Evolutionary conservation across 2,888 invertebrate species (phyloP), one percentile per base, ranked within the genome.

Genomic region (Myopa tessellatipennis): DNA sequence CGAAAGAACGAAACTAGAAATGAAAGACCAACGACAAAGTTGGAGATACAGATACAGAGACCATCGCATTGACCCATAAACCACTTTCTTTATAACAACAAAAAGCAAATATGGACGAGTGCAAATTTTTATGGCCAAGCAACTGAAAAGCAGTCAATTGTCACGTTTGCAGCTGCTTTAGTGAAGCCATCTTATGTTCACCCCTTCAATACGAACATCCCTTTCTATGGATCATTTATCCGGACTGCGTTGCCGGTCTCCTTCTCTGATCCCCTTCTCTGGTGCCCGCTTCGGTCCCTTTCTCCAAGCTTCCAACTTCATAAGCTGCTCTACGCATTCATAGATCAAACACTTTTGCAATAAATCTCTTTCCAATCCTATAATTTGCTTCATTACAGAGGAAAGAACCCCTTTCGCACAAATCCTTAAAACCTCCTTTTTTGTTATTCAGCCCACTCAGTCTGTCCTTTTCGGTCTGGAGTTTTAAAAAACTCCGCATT

Each of bases 331-430:
- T 45, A 26, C 26, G 26, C 26, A 26, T 40, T 26, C 71, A 72
- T 72, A 72, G 52, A 72, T 87, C 87, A 87, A 85, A 82, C 84
- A 84, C 84, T 86, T 83, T 76, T 84, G 83, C 82, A 82, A 84
- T 87, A 87, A 87, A 87, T 87, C 81, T 85, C 83, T 76, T 83
- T 83, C 82, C 82, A 86, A 87, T 87, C 87, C 87, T 85, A 85
- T 86, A 87, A 87, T 87, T 87, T 87, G 85, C 83, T 84, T 82
- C 84, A 82, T 82, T 81, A 78, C 82, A 82, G 82, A 85, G 83
- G 85, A 45, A 8, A 85, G 82, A 82, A 85, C 84, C 83, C 85
- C 85, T 85, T 85, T 85, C 80, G 80, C 75, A 71, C 81, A 67
- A 74, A 38, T 67, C 69, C 73, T 77, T 80, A 77, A 77, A 79